Percentiles rank a stretch among this genome's conserved stretches.
These are phyloP conservation scores for Dicranocentrus wangi DNA, from an alignment of 2,888 invertebrate genomes.

Conservation along the genomic window DNA sequence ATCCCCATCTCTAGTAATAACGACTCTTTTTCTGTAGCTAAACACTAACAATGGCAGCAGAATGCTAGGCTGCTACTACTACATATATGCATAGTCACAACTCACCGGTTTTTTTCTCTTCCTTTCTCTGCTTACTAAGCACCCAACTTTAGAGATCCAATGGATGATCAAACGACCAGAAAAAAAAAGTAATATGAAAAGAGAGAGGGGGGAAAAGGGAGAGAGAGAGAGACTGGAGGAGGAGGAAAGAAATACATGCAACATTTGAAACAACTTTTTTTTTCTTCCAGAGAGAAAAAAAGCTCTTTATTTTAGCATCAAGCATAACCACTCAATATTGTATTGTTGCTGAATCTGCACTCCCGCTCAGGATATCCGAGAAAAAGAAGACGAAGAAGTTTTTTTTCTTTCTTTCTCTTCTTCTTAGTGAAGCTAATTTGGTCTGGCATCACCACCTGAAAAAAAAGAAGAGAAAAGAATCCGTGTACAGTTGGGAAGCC, in stretches of 20 bases:
- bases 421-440: slow-evolving; percentile 65
- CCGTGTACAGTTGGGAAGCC: not conserved
- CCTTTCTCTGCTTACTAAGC: slow-evolving; percentile 20
- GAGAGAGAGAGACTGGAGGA: too few relatives aligned
- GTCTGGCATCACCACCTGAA: slow-evolving; percentile 47
- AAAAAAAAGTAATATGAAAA: slow-evolving; percentile 21
- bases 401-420: slow-evolving; percentile 52
- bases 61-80: too few relatives aligned
- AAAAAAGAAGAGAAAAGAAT: too few relatives aligned
- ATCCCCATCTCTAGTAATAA: too few relatives aligned
- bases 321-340: slow-evolving; percentile 10
- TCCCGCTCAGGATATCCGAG: too few relatives aligned
- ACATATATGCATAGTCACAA: too few relatives aligned
- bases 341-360: slow-evolving; percentile 41
- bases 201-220: too few relatives aligned
- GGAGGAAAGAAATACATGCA: slow-evolving; percentile 21
- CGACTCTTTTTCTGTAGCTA: too few relatives aligned
- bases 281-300: not conserved
- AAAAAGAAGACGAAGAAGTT: too few relatives aligned
- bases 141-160: slow-evolving; percentile 10
- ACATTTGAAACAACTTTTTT: not conserved
- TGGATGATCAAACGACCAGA: slow-evolving; percentile 34
- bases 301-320: slow-evolving; percentile 26
- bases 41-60: too few relatives aligned
- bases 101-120: too few relatives aligned